Base-by-base conservation (phyloP, 2,797 vertebrate genomes). In the Hyperoplus immaculatus region DNA sequence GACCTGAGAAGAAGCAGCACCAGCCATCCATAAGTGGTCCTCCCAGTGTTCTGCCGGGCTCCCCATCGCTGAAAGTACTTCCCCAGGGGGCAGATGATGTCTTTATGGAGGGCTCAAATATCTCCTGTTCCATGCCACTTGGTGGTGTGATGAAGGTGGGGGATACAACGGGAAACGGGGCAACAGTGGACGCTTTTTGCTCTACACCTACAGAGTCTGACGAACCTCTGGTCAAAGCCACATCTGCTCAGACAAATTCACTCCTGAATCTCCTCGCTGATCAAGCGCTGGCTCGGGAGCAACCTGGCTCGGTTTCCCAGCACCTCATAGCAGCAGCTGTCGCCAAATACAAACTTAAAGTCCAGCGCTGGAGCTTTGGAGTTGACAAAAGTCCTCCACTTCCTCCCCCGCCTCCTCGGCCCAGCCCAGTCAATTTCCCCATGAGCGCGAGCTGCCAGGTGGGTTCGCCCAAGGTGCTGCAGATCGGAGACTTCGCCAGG, bases 181-280 rank as follows among this genome's bases (percentile, higher is more conserved):
- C 79, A 0, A 67, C 86, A 6, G 91, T 83, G 6, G 91, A 88
- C 54, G 82, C 90, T 0, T 89, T 92, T 60, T 94, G 95, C 43
- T 82, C 89, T 4, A 64, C 93, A 69, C 59, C 56, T 36, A 4
- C 43, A 0, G 77, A 64, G 21, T 55, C 60, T 1, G 73, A 39
- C 0, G 18, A 46, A 56, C 39, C 60, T 49, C 39, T 4, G 18
- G 64, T 57, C 62, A 55, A 1, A 11, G 0, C 13, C 14, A 8
- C 60, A 1, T 29, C 84, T 4, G 42, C 87, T 42, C 93, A 92
- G 1, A 82, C 94, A 14, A 94, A 92, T 61, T 96, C 95, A 4
- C 92, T 93, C 1, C 94, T 97, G 21, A 95, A 94, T 69, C 93
- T 96, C 81, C 89, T 97, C 39, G 95, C 95, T 0, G 96, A 97